Evolutionary conservation across 2,888 invertebrate species (phyloP), one percentile per base, ranked within the genome.

Genomic region (Orthosia gracilis): DNA sequence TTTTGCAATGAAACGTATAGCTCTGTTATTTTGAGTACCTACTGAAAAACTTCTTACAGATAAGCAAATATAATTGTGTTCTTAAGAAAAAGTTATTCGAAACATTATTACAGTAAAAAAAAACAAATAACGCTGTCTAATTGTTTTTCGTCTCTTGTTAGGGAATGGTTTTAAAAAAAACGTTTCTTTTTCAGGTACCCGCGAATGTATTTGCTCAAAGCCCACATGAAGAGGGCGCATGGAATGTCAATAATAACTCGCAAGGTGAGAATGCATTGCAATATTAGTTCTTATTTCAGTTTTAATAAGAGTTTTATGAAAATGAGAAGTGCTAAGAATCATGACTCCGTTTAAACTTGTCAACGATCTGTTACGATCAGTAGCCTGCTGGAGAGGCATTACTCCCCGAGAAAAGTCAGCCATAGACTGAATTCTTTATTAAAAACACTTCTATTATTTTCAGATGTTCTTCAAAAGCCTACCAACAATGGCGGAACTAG

Each of bases 391-490:
- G 40, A 40, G 40, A 40, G 9, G 4, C 9, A 40, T 40, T 40
- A 40, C 9, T 40, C 1, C 40, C 40, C 40, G 9, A 3, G 1
- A 9, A n/a, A 31, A 40, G 1, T 0, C 9, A 1, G 40, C 40
- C 1, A 40, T 40, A 40, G 7, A 40, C 9, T 9, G 1, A 2
- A 62, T 15, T 1, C 21, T 18, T 59, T 45, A 3, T n/a, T n/a
- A 12, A 47, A 55, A 45, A 50, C 17, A 21, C 15, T 1, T 69
- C 11, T 45, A 45, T 69, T 13, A 15, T 52, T 88, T 89, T 1
- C 90, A 96, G 96, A 95, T 94, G 95, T 95, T 94, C 89, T 92
- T 93, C 87, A 94, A 94, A 85, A 88, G 88, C 5, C 76, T 95
- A 26, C 95, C 96, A 12, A 91, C 87, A 0, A 84, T 96, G 83